Evolutionary conservation across 1,140 invertebrate genomes (phyloP).

Genomic region (Neodiprion pinetum): DNA sequence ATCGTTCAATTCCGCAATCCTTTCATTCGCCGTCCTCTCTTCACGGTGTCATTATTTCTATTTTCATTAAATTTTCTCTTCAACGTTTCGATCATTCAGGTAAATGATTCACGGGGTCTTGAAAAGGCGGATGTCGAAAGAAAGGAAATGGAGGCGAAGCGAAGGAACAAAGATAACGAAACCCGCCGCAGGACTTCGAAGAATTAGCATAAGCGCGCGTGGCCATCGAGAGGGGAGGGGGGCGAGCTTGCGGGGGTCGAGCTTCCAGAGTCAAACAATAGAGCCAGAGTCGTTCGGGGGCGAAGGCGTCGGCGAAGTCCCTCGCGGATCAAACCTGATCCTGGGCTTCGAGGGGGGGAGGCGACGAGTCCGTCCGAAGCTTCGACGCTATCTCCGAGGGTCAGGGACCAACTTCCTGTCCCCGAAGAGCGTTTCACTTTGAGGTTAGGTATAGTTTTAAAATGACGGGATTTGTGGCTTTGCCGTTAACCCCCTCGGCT

Average conservation of each 20-base stretch:
- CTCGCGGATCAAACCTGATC: slow-evolving; percentile 51
- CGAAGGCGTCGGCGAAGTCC: background rate
- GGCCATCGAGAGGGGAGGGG: background rate
- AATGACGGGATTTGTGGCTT: slow-evolving; percentile 40
- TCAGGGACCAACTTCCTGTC: slow-evolving; percentile 33
- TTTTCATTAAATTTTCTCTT: too few relatives aligned
- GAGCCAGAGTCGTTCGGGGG: slow-evolving; percentile 1
- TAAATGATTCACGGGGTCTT: too few relatives aligned
- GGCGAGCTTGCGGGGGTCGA: background rate
- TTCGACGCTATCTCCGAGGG: slow-evolving; percentile 41
- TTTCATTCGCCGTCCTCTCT: too few relatives aligned
- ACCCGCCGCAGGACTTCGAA: background rate
- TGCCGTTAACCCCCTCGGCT: slow-evolving; percentile 9
- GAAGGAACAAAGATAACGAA: background rate
- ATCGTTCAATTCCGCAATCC: too few relatives aligned
- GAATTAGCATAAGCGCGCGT: slow-evolving; percentile 1
- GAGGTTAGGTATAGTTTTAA: slow-evolving; percentile 50
- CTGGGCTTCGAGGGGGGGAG: slow-evolving; percentile 27
- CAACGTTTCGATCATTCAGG: too few relatives aligned
- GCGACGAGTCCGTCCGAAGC: slow-evolving; percentile 41
- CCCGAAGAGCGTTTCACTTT: slow-evolving; percentile 31
- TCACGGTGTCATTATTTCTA: too few relatives aligned
- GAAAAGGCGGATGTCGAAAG: background rate
- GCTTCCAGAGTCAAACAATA: background rate
- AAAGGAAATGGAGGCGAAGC: background rate